Base-by-base conservation (phyloP, 1,140 invertebrate species). In the Conus ventricosus region DNA sequence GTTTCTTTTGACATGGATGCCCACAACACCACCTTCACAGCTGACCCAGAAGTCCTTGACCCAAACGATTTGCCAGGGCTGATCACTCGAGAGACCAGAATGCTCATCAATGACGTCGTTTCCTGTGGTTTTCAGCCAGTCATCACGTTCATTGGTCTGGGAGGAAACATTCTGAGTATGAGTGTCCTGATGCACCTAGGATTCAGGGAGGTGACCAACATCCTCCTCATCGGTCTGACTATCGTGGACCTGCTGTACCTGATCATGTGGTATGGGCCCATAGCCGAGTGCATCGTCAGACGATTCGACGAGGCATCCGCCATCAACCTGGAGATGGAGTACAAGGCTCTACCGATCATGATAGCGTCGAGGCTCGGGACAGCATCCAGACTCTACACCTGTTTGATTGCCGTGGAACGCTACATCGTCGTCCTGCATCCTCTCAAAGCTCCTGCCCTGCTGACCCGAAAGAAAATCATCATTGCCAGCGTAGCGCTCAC, bases 141-240 rank as follows among this genome's bases (percentile, higher is more conserved):
- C 13, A 51, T 87, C 27, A 54, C 54, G 3, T 2, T 87, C 23
- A 5, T 87, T 87, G 85, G 85, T 20, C 53, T 81, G 17, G 39
- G 53, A 6, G 85, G 85, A 27, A 87, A 87, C 75, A 25, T 87
- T 60, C n/a, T 87, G 23, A 87, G 85, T 39, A 13, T 76, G 53
- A 57, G 10, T 17, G 85, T 87, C 23, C 85, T 87, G 39, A 11
- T 54, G 17, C 25, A 71, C 17, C 85, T 78, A 6, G 85, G 85
- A 57, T 11, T 57, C 13, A 78, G 25, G n/a, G 75, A 87, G 7
- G 27, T 54, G 57, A 80, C 51, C 55, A 87, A 55, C 71, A 23
- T 87, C 53, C 25, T 87, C 53, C 75, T 87, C 39, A 27, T 87
- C 23, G 39, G 39, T 23, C 71, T 87, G 53, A 80, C 85, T 6